Base-by-base conservation (phyloP, 1,140 invertebrate genomes). In the Bombus haemorrhoidalis region DNA sequence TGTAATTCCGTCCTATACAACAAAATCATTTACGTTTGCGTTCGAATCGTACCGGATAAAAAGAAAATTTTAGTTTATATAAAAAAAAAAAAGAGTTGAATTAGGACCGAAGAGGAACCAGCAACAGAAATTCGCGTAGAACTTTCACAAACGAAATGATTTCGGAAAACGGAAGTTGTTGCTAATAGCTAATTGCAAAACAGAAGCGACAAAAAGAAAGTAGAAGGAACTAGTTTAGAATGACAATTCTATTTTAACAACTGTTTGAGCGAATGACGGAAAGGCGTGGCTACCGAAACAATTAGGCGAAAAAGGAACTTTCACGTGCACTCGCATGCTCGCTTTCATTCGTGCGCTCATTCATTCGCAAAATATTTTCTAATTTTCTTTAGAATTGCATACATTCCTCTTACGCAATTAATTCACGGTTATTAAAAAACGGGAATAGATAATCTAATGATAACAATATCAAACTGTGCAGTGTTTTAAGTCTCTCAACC, bases 171-270 rank as follows among this genome's bases (percentile, higher is more conserved):
- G 37, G 28, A 32, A 32, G 32, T 59, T 47, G 25, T 22, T 43
- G 12, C 25, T 37, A 75, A 43, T n/a, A 69, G 43, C 4, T 83
- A 77, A 88, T 85, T 87, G 69, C 28, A 89, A 90, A 91, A 92
- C 86, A 85, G 89, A 90, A 88, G 85, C 80, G 89, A 81, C 82
- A 89, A 91, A 91, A 91, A 91, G 88, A 91, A 91, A 91, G 87
- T 83, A 86, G 87, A 88, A 89, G 83, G 83, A 80, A 53, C 85
- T 73, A 80, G 47, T 34, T 25, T 81, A 80, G 5, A 80, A 75
- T 78, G 41, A 18, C 43, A 53, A 53, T 22, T 53, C 47, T 22
- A 53, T 53, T 22, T 53, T 69, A 59, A 39, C 53, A 32, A 85
- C 5, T 41, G 39, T 53, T 53, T 25, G 72, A 77, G 59, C 47